Conservation (phyloP, 2,797 vertebrate genomes). For the Eutrigla gurnardus region DNA sequence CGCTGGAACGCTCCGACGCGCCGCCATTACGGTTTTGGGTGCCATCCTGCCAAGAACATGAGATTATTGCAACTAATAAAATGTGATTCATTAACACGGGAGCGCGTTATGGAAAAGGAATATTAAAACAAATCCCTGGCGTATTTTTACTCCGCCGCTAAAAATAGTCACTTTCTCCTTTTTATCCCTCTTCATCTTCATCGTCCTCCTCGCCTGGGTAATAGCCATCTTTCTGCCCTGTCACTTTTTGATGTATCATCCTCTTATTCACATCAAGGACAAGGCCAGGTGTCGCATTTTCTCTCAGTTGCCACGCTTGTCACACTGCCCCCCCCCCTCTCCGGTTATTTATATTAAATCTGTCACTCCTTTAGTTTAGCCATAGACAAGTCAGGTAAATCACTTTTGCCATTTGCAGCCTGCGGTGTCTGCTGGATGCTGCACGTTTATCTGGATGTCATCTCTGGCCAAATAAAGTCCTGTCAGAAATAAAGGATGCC, state of each 20-base stretch:
- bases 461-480: constrained; percentile 62
- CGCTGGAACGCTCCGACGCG: constrained; percentile 21
- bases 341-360: constrained; percentile 75
- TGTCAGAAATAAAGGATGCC: constrained; percentile 52
- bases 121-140: constrained; percentile 60
- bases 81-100: constrained; percentile 56
- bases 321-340: constrained; percentile 63
- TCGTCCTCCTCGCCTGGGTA: constrained; percentile 64
- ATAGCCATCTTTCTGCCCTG: constrained; percentile 74
- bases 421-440: constrained; percentile 55
- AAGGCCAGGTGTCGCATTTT: constrained; percentile 80
- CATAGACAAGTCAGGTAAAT: constrained; percentile 65
- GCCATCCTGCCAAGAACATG: constrained; percentile 37
- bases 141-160: constrained; percentile 65
- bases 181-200: constrained; percentile 42
- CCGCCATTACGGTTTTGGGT: constrained; percentile 17
- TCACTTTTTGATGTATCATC: constrained; percentile 81
- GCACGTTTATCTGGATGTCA: constrained; percentile 59
- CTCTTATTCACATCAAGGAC: constrained; percentile 82
- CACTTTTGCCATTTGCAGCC: constrained; percentile 59
- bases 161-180: constrained; percentile 70
- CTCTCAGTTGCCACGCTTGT: constrained; percentile 71
- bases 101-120: constrained; percentile 37
- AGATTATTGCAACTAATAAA: constrained; percentile 54
- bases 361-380: constrained; percentile 75